Percentiles rank a stretch among this genome's conserved stretches.
Conservation (phyloP, 2,113 vertebrate genomes). For the Dasyornis broadbenti region DNA sequence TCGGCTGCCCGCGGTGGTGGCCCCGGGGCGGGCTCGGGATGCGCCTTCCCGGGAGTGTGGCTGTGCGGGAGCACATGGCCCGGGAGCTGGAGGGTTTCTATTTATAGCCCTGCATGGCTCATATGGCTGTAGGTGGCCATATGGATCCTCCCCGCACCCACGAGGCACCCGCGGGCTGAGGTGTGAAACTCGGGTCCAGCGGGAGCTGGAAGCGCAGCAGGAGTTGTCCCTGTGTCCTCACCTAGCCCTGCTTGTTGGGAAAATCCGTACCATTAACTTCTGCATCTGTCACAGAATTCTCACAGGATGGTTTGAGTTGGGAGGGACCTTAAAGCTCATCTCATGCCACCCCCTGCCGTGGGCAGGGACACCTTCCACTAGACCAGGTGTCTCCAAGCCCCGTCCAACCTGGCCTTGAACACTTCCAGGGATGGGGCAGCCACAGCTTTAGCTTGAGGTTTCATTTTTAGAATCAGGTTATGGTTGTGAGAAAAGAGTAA, state of each 20-base stretch:
- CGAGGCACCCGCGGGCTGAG: background rate
- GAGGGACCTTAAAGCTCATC: background rate
- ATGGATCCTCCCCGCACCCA: background rate
- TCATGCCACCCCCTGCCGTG: background rate
- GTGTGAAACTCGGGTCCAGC: background rate
- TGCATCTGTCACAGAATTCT: background rate
- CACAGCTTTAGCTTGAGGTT: background rate
- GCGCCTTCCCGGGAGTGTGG: background rate
- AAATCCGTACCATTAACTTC: background rate
- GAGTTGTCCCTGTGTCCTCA: background rate
- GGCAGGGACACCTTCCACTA: background rate
- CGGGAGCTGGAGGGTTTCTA: background rate
- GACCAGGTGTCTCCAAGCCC: background rate
- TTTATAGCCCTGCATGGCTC: background rate
- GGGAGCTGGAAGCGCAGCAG: background rate
- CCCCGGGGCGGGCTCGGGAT: background rate
- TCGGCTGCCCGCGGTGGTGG: background rate
- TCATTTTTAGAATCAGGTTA: background rate
- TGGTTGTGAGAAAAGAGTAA: background rate
- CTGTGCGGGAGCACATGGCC: background rate
- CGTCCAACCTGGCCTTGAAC: background rate
- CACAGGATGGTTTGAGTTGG: background rate
- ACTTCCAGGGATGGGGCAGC: background rate
- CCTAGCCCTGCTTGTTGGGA: background rate
- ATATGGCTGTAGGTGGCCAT: background rate